Base-by-base conservation (phyloP, 2,888 invertebrate species). In the Andrena praecox region DNA sequence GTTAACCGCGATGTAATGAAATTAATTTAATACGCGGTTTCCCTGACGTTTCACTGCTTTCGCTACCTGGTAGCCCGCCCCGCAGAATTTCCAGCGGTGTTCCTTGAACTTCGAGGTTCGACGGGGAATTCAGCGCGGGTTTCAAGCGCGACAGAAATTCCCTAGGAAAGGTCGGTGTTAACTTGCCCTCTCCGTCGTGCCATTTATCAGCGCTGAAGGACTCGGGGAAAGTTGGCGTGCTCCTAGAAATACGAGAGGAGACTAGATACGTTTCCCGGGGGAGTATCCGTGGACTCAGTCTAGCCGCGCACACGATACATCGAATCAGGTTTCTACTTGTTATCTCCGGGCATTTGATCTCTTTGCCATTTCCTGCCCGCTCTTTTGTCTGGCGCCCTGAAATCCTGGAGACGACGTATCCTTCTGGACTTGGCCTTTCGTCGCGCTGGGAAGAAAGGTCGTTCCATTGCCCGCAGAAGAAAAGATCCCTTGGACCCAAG, bases 311-410 rank as follows among this genome's bases (percentile, higher is more conserved):
- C 71, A 50, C 59, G 73, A 80, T 85, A 85, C 76, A 79, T 73
- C 77, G 81, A 84, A 80, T 86, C 88, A 74, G 76, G 75, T 72
- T 80, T 69, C 71, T 42, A 75, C 84, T 88, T 79, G 88, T 87
- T 88, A 88, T 88, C 87, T 68, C 60, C 24, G 52, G 31, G 68
- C 73, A 81, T 77, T 86, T 86, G 81, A 84, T 87, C 86, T 67
- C 84, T 78, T 78, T 72, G 80, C 66, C 76, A 70, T 87, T 83
- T 81, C 33, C 80, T 74, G 75, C 62, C 67, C 60, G 59, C 72
- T 63, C 74, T 60, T 85, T 82, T 77, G 78, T 87, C 80, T 33
- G 70, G 10, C 33, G 70, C 12, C 42, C 20, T 52, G 20, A 24
- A 20, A 69, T 56, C 35, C 68, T 59, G 68, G 42, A 56, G 77